Conservation (phyloP, 2,113 vertebrate species). For the Pterocles orientalis region DNA sequence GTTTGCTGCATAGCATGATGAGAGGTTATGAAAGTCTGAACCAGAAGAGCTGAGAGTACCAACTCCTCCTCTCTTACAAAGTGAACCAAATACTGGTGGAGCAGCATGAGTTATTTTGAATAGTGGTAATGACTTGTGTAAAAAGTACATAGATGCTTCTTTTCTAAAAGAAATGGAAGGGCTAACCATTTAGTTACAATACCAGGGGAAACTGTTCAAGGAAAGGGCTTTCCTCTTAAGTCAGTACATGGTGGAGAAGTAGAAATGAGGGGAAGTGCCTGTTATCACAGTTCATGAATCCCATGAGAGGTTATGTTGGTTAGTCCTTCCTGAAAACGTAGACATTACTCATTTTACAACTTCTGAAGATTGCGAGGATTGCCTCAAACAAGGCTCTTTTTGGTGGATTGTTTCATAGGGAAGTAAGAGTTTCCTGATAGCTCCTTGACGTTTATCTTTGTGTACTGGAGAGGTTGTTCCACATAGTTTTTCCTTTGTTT, state of each 20-base stretch:
- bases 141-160: background rate
- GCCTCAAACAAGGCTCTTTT: background rate
- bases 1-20: background rate
- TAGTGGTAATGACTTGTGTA: background rate
- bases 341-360: background rate
- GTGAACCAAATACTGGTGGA: background rate
- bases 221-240: background rate
- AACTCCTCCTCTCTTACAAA: rapidly evolving
- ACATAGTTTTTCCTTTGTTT: background rate
- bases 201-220: background rate
- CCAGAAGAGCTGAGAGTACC: background rate
- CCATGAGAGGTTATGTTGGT: background rate
- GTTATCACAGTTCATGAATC: background rate
- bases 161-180: background rate
- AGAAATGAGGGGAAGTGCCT: background rate
- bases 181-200: background rate
- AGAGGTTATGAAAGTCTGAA: background rate
- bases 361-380: background rate
- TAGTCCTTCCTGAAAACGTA: background rate
- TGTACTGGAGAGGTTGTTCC: background rate
- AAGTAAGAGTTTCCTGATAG: background rate
- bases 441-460: background rate
- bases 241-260: background rate
- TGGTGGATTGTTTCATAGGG: background rate
- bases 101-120: background rate